Evolutionary conservation across 2,113 vertebrate genomes (phyloP).

Genomic region (Falco punctatus): DNA sequence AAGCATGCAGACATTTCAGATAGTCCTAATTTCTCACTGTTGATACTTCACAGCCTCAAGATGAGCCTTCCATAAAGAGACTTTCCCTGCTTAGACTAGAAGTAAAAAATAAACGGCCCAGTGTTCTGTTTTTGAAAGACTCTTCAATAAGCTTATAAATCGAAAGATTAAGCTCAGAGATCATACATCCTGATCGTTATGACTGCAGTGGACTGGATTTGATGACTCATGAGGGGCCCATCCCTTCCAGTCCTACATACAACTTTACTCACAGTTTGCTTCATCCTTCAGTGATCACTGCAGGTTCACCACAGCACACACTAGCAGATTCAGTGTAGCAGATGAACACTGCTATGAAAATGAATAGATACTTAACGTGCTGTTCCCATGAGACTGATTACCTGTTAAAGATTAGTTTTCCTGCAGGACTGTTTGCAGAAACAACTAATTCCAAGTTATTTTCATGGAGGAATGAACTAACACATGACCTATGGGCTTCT

Average conservation of each 20-base stretch:
- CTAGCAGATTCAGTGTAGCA: neutral
- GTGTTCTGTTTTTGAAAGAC: neutral
- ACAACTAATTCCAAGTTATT: neutral
- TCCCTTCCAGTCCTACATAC: neutral
- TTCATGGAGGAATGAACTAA: neutral
- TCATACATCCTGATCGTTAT: neutral
- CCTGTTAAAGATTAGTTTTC: neutral
- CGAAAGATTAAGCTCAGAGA: conserved; percentile 38
- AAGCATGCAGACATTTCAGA: neutral
- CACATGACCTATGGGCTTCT: neutral
- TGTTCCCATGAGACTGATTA: neutral
- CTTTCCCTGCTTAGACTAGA: neutral
- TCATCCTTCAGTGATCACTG: neutral
- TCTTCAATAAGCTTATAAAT: conserved; percentile 12
- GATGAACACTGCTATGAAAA: neutral
- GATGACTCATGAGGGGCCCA: neutral
- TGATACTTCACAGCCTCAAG: fast-evolving
- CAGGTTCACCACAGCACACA: neutral
- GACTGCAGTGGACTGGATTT: neutral
- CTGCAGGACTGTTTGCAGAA: neutral
- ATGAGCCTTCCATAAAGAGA: neutral
- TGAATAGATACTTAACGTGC: neutral
- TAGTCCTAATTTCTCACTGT: neutral
- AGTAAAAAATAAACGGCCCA: neutral
- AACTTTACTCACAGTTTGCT: neutral